phyloP scores from a whole-genome alignment of 2,113 vertebrate species.

The Macaca mulatta region DNA sequence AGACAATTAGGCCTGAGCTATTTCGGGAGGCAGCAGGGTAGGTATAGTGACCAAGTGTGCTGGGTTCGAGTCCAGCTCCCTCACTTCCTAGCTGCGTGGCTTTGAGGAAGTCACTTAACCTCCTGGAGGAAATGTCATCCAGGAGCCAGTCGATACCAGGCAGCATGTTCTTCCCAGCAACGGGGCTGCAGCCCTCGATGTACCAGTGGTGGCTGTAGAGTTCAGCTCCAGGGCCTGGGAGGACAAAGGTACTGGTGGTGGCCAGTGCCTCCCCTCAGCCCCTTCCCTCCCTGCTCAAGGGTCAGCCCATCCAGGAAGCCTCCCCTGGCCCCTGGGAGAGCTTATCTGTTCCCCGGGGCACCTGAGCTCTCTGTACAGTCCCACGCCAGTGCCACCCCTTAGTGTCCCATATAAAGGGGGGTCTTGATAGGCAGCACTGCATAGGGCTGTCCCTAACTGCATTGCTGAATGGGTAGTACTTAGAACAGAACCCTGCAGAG shows the following conservation, averaged over 20 bases:
- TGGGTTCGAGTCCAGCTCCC: too few species aligned
- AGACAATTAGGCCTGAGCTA: too few species aligned
- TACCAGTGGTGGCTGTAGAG: slow-evolving; percentile 93
- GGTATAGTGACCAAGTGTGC: too few species aligned
- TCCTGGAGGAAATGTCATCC: slow-evolving; percentile 80
- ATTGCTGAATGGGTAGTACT: background rate
- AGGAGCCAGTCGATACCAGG: slow-evolving; percentile 90
- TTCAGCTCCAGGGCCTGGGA: slow-evolving; percentile 88
- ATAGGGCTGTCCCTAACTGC: too few species aligned
- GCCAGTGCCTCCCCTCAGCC: background rate
- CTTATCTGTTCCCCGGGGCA: background rate
- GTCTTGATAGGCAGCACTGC: background rate
- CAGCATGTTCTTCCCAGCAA: slow-evolving; percentile 91
- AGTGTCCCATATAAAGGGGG: background rate
- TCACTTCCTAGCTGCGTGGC: too few species aligned
- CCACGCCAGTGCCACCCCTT: background rate
- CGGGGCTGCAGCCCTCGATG: slow-evolving; percentile 91
- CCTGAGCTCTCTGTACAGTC: background rate
- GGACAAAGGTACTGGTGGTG: background rate
- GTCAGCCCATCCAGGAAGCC: background rate
- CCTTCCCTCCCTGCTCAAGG: background rate
- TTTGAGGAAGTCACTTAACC: background rate
- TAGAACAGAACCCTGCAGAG: background rate
- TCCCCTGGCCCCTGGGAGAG: background rate
- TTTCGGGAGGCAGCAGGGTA: too few species aligned